Evolutionary conservation across 2,888 invertebrate genomes (phyloP).

Genomic region (Platycheirus albimanus): DNA sequence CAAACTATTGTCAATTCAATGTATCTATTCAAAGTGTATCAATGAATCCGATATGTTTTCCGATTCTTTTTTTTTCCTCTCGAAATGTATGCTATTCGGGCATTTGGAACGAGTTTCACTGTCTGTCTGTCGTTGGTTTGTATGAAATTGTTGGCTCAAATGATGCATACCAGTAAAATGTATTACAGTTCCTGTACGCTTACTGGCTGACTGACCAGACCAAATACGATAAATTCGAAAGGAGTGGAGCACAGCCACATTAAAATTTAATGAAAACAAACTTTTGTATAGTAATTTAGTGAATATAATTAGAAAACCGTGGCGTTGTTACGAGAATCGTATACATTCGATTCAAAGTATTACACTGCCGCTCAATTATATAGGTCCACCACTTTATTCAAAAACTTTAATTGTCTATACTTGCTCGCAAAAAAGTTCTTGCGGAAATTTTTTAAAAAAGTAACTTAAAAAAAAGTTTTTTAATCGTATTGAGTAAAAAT

Average conservation of each 20-base stretch:
- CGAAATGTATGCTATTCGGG: slow-evolving; percentile 40
- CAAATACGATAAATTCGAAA: slow-evolving; percentile 15
- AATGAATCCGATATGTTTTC: slow-evolving; percentile 50
- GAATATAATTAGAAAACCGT: slow-evolving; percentile 56
- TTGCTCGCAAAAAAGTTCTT: too few species aligned
- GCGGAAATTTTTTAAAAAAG: too few species aligned
- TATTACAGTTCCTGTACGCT: not conserved
- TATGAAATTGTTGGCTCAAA: slow-evolving; percentile 39
- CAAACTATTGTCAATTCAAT: slow-evolving; percentile 54
- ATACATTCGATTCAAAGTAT: slow-evolving; percentile 38
- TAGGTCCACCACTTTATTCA: too few species aligned
- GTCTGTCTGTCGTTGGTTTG: slow-evolving; percentile 21
- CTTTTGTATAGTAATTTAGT: slow-evolving; percentile 10
- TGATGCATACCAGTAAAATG: slow-evolving; percentile 50
- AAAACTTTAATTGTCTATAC: too few species aligned
- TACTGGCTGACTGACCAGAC: slow-evolving; percentile 16
- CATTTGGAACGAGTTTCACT: slow-evolving; percentile 57
- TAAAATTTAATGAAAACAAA: slow-evolving; percentile 47
- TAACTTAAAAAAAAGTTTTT: too few species aligned
- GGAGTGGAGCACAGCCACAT: slow-evolving; percentile 53
- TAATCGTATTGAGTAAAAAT: too few species aligned
- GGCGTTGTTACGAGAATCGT: not conserved
- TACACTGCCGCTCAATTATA: too few species aligned
- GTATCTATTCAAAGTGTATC: slow-evolving; percentile 49
- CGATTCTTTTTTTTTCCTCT: slow-evolving; percentile 13